These are phyloP conservation scores for Melolontha melolontha DNA, from an alignment of 2,888 invertebrate genomes.

Conservation along the genomic window DNA sequence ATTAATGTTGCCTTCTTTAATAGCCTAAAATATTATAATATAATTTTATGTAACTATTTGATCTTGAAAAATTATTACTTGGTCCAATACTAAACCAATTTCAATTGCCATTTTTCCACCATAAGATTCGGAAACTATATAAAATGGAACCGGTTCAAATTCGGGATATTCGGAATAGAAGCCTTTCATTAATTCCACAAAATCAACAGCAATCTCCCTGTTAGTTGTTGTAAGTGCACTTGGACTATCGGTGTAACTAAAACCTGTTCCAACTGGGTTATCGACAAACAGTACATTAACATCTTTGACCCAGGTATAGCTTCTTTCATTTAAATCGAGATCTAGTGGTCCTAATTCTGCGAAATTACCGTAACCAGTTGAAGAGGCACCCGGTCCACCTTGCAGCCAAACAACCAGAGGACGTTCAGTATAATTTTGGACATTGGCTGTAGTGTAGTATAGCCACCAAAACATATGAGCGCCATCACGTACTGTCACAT, in stretches of 20 bases:
- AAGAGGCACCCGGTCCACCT: slow-evolving; percentile 81
- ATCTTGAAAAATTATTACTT: slow-evolving; percentile 33
- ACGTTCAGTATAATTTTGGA: slow-evolving; percentile 71
- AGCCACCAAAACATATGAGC: slow-evolving; percentile 92
- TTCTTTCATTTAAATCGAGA: slow-evolving; percentile 74
- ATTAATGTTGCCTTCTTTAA: slow-evolving; percentile 52
- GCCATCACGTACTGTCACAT: slow-evolving; percentile 77
- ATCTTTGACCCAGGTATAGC: slow-evolving; percentile 82
- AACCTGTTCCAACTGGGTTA: slow-evolving; percentile 89
- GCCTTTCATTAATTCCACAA: slow-evolving; percentile 67
- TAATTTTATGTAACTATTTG: background rate
- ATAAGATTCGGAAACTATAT: slow-evolving; percentile 75
- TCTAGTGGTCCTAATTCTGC: slow-evolving; percentile 82
- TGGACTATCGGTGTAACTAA: slow-evolving; percentile 77
- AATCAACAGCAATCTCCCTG: slow-evolving; percentile 71
- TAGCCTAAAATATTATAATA: slow-evolving; percentile 44
- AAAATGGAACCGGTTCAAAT: slow-evolving; percentile 69
- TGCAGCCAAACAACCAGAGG: slow-evolving; percentile 91
- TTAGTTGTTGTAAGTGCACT: slow-evolving; percentile 69
- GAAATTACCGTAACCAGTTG: slow-evolving; percentile 82
- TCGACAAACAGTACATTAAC: slow-evolving; percentile 88
- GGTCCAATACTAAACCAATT: slow-evolving; percentile 66
- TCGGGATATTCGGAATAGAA: slow-evolving; percentile 68
- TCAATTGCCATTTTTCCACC: slow-evolving; percentile 77
- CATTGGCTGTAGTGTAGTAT: slow-evolving; percentile 75